Evolutionary conservation across 2,797 vertebrate genomes (phyloP), one percentile per base, ranked within the genome.

Genomic region (Thalassophryne amazonica): DNA sequence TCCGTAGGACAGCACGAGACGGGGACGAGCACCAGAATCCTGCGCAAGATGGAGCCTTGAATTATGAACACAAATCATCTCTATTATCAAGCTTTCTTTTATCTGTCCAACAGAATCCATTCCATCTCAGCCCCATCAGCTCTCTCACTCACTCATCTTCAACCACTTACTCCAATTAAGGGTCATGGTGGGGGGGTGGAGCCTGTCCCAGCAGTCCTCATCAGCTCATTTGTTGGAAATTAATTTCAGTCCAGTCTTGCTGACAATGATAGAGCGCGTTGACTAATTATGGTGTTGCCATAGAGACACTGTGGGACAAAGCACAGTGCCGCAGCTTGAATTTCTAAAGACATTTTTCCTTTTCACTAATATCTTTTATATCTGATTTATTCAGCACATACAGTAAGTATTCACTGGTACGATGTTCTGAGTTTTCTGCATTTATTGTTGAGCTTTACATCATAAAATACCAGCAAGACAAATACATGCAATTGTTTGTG

Each of bases 161-260:
- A n/a, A n/a, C n/a, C n/a, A n/a, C n/a, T n/a, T n/a, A n/a, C n/a
- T n/a, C n/a, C n/a, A n/a, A n/a, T n/a, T n/a, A n/a, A n/a, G n/a
- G n/a, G n/a, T n/a, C n/a, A n/a, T n/a, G n/a, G n/a, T n/a, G n/a
- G n/a, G n/a, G n/a, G n/a, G n/a, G n/a, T n/a, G n/a, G n/a, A n/a
- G n/a, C n/a, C n/a, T n/a, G n/a, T n/a, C n/a, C n/a, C n/a, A n/a
- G n/a, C n/a, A n/a, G n/a, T n/a, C n/a, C 74, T 72, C 70, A 80
- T 78, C 62, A 76, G 34, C 56, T 74, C 69, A 67, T 71, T 72
- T 76, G 60, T 27, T 78, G 59, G 56, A 76, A 84, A 82, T 80
- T 74, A 63, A 81, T 84, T 86, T 76, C 41, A 39, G 46, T 33
- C 49, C 70, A n/a, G 51, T 79, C 64, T 43, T 63, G 59, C 73